These are phyloP conservation scores for Dicentrarchus labrax DNA, from an alignment of 2,113 vertebrate species.

Conservation along the genomic window DNA sequence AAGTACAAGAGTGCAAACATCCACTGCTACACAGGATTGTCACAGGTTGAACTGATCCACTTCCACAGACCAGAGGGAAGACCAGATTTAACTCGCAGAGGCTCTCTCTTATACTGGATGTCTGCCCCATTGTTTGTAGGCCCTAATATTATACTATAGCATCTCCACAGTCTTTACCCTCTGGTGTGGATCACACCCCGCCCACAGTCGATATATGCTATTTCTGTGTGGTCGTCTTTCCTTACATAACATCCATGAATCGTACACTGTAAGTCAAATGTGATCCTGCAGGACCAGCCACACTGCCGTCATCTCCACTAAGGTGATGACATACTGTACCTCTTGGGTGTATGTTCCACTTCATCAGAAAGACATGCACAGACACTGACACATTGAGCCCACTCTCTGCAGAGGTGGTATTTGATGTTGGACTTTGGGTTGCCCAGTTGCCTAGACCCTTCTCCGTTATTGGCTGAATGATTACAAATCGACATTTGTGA, in stretches of 20 bases:
- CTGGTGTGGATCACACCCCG: not conserved
- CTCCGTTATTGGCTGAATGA: constrained; percentile 20
- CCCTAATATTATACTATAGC: not conserved
- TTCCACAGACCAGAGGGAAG: not conserved
- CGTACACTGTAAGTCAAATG: not conserved
- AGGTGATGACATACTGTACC: not conserved
- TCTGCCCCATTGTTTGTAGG: not conserved
- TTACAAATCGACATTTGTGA: constrained; percentile 50
- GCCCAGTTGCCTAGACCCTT: not conserved
- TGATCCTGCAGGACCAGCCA: not conserved
- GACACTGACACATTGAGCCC: not conserved
- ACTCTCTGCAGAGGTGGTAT: not conserved
- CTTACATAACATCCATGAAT: not conserved
- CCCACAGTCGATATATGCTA: no score
- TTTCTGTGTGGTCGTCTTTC: not conserved
- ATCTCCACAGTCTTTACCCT: not conserved
- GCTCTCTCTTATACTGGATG: not conserved
- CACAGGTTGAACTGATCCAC: not conserved
- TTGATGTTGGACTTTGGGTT: constrained; percentile 3
- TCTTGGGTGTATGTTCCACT: not conserved
- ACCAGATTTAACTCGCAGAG: not conserved
- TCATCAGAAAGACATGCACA: not conserved
- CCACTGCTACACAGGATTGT: not conserved
- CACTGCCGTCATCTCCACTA: not conserved
- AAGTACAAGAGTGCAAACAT: no score